Evolutionary conservation across 2,888 invertebrate species (phyloP), one percentile per base, ranked within the genome.

Genomic region (Hololepta plana): DNA sequence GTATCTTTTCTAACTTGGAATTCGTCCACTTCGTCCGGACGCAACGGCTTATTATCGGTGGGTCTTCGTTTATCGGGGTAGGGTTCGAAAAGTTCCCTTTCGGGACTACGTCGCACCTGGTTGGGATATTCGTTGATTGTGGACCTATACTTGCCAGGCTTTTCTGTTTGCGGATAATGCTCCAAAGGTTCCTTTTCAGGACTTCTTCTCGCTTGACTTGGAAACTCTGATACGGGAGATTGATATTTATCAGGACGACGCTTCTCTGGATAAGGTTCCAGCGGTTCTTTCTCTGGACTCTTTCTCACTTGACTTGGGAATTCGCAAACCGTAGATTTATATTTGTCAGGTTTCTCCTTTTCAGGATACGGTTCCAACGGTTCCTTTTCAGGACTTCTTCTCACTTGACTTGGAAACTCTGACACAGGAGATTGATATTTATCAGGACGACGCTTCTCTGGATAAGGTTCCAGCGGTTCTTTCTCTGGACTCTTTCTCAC

Each of bases 281-380:
- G 21, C 9, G 31, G 29, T 14, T 26, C 20, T 26, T 28, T 38
- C 25, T 34, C 28, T 3, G 40, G 39, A 25, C 35, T 35, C 23
- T 33, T 38, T 29, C 38, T 35, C 13, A 34, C 28, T 31, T 42
- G 42, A 2, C 38, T 32, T 4, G 42, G 38, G 32, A 39, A 41
- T 29, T 44, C 45, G 4, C 32, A 24, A 25, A 38, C 23, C 16
- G 23, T 28, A 4, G 36, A 34, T 3, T 19, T 25, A 17, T 20
- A 26, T 19, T 34, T 28, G 3, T 17, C 26, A 12, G 30, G 24
- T 10, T 15, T 32, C 6, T 22, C 15, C 16, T 34, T 34, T 14
- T 37, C 38, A 20, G 35, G 38, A 31, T 36, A 35, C 11, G 25
- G 29, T 17, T 30, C 32, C 16, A 31, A 24, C 6, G 36, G 32